Evolutionary conservation across 1,140 invertebrate species (phyloP).

Genomic region (Apis laboriosa): DNA sequence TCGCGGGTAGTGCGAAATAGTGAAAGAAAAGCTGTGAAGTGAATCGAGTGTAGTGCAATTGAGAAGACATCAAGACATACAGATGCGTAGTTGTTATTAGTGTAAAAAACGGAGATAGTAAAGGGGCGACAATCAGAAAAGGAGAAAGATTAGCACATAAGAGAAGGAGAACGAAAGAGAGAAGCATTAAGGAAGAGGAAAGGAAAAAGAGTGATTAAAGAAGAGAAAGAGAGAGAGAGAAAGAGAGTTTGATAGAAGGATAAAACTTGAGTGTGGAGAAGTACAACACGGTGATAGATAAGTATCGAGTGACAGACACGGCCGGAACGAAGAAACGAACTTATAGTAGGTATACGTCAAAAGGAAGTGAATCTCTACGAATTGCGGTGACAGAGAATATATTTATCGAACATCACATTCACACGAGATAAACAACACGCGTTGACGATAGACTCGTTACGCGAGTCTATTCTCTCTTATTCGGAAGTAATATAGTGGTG

Average conservation of each 20-base stretch:
- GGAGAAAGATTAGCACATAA: neutral
- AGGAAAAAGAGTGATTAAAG: constrained; percentile 3
- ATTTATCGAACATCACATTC: constrained; percentile 35
- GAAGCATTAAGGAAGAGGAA: neutral
- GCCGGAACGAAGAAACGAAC: constrained; percentile 56
- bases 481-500: neutral
- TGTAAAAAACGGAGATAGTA: constrained; percentile 25
- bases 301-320: constrained; percentile 49
- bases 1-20: constrained; percentile 46
- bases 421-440: constrained; percentile 41
- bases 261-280: constrained; percentile 35
- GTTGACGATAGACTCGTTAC: constrained; percentile 40
- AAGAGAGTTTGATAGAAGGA: constrained; percentile 39
- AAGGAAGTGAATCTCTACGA: constrained; percentile 45
- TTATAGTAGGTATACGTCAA: constrained; percentile 31
- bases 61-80: constrained; percentile 1
- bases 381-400: constrained; percentile 43
- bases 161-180: constrained; percentile 1
- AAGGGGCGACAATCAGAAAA: constrained; percentile 10
- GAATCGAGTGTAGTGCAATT: constrained; percentile 40
- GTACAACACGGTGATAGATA: constrained; percentile 45
- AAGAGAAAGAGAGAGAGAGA: constrained; percentile 10
- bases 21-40: constrained; percentile 52
- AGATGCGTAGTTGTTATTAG: neutral
- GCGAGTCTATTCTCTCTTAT: constrained; percentile 36